Base-by-base conservation (phyloP, 1,140 invertebrate species). In the Drosophila guanche region DNA sequence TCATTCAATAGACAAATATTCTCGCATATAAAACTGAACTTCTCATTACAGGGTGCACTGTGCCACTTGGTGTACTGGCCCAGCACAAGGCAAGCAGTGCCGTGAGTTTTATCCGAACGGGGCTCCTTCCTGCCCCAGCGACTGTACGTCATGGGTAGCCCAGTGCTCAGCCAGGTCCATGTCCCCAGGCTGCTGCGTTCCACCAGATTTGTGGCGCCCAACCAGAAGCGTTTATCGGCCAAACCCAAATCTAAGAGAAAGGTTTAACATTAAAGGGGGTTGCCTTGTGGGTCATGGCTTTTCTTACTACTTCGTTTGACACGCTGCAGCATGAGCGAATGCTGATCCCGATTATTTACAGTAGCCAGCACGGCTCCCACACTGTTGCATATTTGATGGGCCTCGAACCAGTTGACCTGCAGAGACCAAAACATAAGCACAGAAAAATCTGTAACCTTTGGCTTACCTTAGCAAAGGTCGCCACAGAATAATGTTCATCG, bases 121-220 rank as follows among this genome's bases (percentile, higher is more conserved):
- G 70, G 84, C 16, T 83, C 79, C 0, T 43, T 12, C 0, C 23
- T 16, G 5, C 7, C 58, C 84, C 84, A 89, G 4, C 66, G 56
- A 6, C 57, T 57, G n/a, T 53, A 79, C n/a, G 79, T 71, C 37
- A 84, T 41, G 1, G 76, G 84, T 6, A 56, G 40, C 2, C 84
- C 84, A 22, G 27, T 52, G 29, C 67, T 61, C 4, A 71, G 14
- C 84, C 84, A 89, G 4, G 59, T 66, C 84, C 84, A 88, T 8
- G 47, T 20, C 16, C 16, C 16, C 16, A 8, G 6, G 60, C 16
- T 43, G 5, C 8, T 46, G 0, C 40, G 2, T 14, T 67, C 7
- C 2, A 25, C 62, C 10, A 63, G 25, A 25, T 89, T 79, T 4
- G 76, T 89, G 43, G 66, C 84, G 0, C 67, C 78, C 20, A 89